Conservation (phyloP, 2,888 invertebrate species). For the Pharmacophagus antenor region DNA sequence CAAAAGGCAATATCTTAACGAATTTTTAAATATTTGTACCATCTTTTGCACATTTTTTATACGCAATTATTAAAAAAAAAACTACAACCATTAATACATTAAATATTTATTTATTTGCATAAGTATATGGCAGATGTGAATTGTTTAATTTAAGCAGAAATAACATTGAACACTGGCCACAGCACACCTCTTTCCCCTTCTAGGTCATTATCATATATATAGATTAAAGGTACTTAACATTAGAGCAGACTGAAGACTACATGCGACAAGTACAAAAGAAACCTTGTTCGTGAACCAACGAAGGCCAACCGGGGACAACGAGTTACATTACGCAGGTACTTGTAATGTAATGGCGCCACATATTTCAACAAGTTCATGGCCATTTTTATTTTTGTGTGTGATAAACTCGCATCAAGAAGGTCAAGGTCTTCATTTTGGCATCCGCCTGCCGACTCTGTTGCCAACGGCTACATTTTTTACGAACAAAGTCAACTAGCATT, state of each 20-base stretch:
- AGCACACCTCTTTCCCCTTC: background rate
- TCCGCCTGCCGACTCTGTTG: constrained; percentile 56
- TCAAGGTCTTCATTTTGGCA: constrained; percentile 76
- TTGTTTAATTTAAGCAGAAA: constrained; percentile 7
- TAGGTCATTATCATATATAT: constrained; percentile 10
- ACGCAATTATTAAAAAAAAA: too few relatives aligned
- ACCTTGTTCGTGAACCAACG: constrained; percentile 76
- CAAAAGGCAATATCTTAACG: too few relatives aligned
- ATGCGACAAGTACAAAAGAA: constrained; percentile 54
- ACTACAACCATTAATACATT: background rate
- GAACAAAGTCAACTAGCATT: constrained; percentile 31
- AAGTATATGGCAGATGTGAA: background rate
- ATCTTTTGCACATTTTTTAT: too few relatives aligned
- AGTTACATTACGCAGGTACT: constrained; percentile 59
- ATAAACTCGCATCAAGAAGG: constrained; percentile 67
- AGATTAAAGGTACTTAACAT: constrained; percentile 15
- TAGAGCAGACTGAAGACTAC: constrained; percentile 11
- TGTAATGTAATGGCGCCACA: constrained; percentile 58
- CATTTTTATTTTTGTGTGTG: constrained; percentile 71
- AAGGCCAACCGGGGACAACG: constrained; percentile 69
- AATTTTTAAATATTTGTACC: too few relatives aligned
- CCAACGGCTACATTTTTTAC: constrained; percentile 52
- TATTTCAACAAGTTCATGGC: constrained; percentile 71
- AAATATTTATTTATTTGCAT: background rate
- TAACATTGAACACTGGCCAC: background rate